Evolutionary conservation across 2,113 vertebrate genomes (phyloP).

Genomic region (Sceloporus undulatus): DNA sequence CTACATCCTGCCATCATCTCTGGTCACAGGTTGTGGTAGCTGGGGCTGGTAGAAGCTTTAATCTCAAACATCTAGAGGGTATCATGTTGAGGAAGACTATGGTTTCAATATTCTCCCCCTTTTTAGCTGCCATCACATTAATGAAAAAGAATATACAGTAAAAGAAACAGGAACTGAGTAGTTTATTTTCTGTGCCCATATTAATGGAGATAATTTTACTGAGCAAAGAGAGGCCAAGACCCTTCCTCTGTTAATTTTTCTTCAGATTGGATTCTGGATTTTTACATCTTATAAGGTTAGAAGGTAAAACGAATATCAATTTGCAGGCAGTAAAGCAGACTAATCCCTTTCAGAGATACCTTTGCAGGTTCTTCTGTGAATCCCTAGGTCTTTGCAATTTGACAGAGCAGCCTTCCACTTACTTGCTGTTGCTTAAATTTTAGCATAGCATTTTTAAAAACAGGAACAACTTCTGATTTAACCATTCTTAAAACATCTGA

Average conservation of each 20-base stretch:
- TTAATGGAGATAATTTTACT: conserved; percentile 46
- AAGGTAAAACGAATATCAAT: conserved; percentile 32
- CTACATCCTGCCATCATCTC: not conserved
- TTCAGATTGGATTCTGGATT: conserved; percentile 41
- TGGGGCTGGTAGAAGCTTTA: not conserved
- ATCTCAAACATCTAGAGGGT: no score
- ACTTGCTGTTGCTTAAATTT: conserved; percentile 23
- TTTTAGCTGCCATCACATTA: not conserved
- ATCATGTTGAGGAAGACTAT: not conserved
- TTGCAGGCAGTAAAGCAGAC: conserved; percentile 20
- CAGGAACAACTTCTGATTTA: not conserved
- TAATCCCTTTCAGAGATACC: conserved; percentile 9
- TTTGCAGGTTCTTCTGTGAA: conserved; percentile 4
- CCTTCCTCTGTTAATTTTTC: conserved; percentile 4
- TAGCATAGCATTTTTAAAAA: conserved; percentile 10
- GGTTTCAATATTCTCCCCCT: not conserved
- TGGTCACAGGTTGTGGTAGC: not conserved
- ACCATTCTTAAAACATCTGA: not conserved
- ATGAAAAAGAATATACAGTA: not conserved
- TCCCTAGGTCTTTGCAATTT: conserved; percentile 16
- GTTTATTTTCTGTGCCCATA: conserved; percentile 48
- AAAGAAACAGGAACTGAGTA: not conserved
- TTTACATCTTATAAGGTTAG: conserved; percentile 51
- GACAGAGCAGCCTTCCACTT: not conserved
- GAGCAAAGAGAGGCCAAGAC: conserved; percentile 40